These are phyloP conservation scores for Bombus superbus DNA, from an alignment of 1,140 invertebrate species.

Conservation along the genomic window DNA sequence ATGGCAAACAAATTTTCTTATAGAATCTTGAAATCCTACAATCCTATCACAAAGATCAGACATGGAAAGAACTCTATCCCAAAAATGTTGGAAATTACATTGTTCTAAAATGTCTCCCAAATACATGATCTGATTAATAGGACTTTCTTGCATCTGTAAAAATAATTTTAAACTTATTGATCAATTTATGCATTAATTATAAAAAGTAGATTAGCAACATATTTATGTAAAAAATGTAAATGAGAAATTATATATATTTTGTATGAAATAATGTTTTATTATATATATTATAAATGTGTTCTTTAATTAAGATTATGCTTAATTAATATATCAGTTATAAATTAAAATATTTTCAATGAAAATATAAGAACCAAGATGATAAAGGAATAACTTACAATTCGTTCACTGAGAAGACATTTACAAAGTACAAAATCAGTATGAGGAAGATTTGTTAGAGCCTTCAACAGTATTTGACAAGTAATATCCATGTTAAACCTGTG, in stretches of 20 bases:
- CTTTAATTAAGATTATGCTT: background rate
- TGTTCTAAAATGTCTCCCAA: constrained; percentile 96
- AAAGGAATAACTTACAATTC: constrained; percentile 86
- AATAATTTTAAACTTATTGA: constrained; percentile 56
- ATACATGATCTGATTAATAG: constrained; percentile 93
- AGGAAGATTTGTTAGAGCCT: constrained; percentile 97
- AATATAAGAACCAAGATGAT: background rate
- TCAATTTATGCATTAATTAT: background rate
- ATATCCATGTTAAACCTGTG: constrained; percentile 92
- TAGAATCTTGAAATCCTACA: constrained; percentile 96
- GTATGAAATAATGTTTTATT: background rate
- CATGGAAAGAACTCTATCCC: constrained; percentile 89
- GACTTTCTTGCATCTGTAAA: constrained; percentile 90
- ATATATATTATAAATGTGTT: background rate
- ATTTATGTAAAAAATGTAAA: constrained; percentile 2
- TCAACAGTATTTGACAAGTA: constrained; percentile 93
- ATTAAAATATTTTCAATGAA: background rate
- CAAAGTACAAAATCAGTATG: constrained; percentile 98
- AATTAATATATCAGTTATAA: background rate
- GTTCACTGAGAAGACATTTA: constrained; percentile 95
- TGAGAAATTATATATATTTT: constrained; percentile 2
- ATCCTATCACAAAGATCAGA: constrained; percentile 89
- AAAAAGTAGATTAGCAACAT: background rate
- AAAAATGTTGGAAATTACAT: constrained; percentile 96
- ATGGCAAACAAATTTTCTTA: constrained; percentile 98